These are phyloP conservation scores for Bimastos eiseni DNA, from an alignment of 2,888 invertebrate genomes.

Conservation along the genomic window DNA sequence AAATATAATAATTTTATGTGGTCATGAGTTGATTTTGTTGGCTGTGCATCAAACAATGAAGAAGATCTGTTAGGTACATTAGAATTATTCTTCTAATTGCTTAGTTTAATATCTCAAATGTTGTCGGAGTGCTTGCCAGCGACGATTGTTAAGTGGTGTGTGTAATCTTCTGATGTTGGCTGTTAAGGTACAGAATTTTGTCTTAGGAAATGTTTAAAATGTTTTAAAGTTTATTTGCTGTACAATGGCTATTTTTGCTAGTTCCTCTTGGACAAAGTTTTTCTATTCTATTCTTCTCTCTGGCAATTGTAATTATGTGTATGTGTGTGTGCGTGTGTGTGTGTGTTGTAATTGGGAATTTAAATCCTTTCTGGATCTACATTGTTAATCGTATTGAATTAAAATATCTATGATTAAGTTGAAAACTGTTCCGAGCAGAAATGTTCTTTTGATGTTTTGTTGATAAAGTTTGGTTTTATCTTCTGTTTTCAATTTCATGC, in stretches of 20 bases:
- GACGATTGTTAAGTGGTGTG: background rate
- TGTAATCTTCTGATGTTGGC: background rate
- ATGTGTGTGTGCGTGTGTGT: too few relatives aligned
- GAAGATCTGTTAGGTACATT: background rate
- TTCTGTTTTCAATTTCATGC: background rate
- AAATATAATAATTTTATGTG: background rate
- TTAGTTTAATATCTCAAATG: background rate
- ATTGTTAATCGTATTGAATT: background rate
- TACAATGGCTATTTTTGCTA: background rate
- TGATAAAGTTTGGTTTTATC: background rate
- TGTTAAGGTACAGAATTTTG: background rate
- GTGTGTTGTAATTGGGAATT: background rate
- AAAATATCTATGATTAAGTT: background rate
- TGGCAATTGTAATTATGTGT: background rate
- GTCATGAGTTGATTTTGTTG: conserved; percentile 3
- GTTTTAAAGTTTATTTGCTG: background rate
- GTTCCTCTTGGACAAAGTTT: background rate
- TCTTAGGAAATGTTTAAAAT: background rate
- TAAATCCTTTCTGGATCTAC: background rate
- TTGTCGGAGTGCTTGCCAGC: background rate
- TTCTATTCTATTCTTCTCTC: background rate
- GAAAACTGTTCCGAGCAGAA: background rate
- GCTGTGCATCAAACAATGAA: background rate
- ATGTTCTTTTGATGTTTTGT: background rate
- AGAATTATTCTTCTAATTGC: background rate